Conservation (phyloP, 2,113 vertebrate species). For the Petroica traversi region DNA sequence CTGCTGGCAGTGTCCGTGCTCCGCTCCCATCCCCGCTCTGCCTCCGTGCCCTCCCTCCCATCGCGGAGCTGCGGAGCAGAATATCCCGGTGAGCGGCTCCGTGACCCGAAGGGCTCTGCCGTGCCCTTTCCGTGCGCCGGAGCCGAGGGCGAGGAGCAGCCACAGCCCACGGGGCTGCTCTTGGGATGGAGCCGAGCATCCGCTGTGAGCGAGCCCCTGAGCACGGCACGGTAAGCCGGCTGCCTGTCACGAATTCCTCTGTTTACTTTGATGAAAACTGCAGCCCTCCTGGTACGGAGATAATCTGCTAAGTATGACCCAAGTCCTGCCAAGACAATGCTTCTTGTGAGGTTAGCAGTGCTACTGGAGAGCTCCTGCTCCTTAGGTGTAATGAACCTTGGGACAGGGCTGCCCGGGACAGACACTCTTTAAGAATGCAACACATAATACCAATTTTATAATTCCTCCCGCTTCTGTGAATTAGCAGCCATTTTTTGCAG, state of each 20-base stretch:
- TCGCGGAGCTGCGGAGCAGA: not conserved
- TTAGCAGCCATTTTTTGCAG: not conserved
- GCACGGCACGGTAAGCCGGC: not conserved
- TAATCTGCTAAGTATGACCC: conserved; percentile 44
- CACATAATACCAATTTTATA: not conserved
- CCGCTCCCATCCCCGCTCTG: rapidly evolving
- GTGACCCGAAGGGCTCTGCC: not conserved
- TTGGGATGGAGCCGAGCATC: not conserved
- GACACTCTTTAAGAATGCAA: not conserved
- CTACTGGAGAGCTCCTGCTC: not conserved
- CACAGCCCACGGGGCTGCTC: rapidly evolving
- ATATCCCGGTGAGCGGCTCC: rapidly evolving
- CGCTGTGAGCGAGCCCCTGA: not conserved
- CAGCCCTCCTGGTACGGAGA: conserved; percentile 21
- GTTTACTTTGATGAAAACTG: not conserved
- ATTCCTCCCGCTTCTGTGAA: not conserved
- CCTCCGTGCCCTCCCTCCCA: not conserved
- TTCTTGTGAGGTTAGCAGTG: not conserved
- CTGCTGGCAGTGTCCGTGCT: not conserved
- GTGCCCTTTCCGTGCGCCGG: rapidly evolving
- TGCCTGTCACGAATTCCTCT: conserved; percentile 2
- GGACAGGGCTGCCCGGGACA: not conserved
- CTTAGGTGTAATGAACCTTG: not conserved
- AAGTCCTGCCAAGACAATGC: not conserved
- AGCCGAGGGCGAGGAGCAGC: rapidly evolving